phyloP scores from a whole-genome alignment of 1,140 invertebrate genomes.

The Aphis craccivora region DNA sequence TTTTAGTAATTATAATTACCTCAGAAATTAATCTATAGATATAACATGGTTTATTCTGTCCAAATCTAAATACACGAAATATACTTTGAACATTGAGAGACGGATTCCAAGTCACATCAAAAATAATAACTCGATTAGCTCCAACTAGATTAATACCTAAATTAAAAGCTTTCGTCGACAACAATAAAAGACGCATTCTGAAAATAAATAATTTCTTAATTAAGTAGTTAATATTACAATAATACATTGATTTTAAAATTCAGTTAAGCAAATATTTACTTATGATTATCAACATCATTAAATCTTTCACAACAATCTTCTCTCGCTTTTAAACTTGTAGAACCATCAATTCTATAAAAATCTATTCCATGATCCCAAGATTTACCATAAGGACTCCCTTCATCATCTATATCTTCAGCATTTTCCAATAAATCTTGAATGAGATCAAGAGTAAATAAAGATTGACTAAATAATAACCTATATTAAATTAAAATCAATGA shows the following conservation, averaged over 20 bases:
- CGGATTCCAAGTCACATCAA: slow-evolving; percentile 98
- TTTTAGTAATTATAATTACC: slow-evolving; percentile 66
- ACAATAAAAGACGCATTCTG: slow-evolving; percentile 85
- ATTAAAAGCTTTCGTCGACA: slow-evolving; percentile 95
- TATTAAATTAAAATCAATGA: slow-evolving; percentile 62
- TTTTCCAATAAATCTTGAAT: slow-evolving; percentile 87
- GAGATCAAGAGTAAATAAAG: slow-evolving; percentile 83
- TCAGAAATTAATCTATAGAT: slow-evolving; percentile 93
- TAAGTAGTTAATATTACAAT: slow-evolving; percentile 55
- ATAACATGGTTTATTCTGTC: slow-evolving; percentile 92
- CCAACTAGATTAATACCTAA: slow-evolving; percentile 94
- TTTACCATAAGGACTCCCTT: slow-evolving; percentile 64
- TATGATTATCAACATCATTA: slow-evolving; percentile 80
- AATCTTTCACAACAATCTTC: slow-evolving; percentile 83
- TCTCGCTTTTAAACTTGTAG: slow-evolving; percentile 79
- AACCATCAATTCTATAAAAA: slow-evolving; percentile 93
- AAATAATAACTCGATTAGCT: slow-evolving; percentile 96
- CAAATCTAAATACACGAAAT: slow-evolving; percentile 94
- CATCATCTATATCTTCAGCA: slow-evolving; percentile 71
- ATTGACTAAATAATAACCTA: slow-evolving; percentile 91
- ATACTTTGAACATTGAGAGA: slow-evolving; percentile 98
- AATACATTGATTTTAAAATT: background rate
- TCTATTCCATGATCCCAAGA: slow-evolving; percentile 82
- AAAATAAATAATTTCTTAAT: slow-evolving; percentile 61
- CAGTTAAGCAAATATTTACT: slow-evolving; percentile 63